A percentile compares a stretch with the other conserved stretches of the same genome.
phyloP scores from a whole-genome alignment of 2,888 invertebrate species.

The Epistrophe eligans region DNA sequence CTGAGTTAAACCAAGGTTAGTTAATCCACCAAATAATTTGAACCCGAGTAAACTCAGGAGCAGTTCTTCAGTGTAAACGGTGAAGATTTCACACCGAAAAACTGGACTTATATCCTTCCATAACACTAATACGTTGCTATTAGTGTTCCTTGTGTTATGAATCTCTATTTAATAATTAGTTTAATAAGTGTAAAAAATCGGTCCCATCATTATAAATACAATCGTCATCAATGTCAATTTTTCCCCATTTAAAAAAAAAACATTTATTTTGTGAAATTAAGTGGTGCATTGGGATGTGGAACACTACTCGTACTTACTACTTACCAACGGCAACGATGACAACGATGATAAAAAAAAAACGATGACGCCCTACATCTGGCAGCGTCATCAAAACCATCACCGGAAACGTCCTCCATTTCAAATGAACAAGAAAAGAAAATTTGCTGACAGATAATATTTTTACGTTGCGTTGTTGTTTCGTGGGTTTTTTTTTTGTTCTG shows the following conservation, averaged over 20 bases:
- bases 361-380: constrained; percentile 46
- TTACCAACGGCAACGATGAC: background rate
- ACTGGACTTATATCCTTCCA: too few species aligned
- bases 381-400: constrained; percentile 66
- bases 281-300: constrained; percentile 21
- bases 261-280: constrained; percentile 11
- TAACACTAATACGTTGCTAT: too few species aligned
- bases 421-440: constrained; percentile 66
- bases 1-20: too few species aligned
- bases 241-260: constrained; percentile 6
- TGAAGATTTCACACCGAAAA: too few species aligned
- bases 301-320: constrained; percentile 61
- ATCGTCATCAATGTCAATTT: background rate
- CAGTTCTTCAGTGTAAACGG: too few species aligned
- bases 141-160: too few species aligned
- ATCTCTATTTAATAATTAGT: background rate
- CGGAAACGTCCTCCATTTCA: constrained; percentile 55
- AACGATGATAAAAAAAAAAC: constrained; percentile 11
- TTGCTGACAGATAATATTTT: constrained; percentile 63
- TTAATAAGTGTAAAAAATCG: constrained; percentile 35
- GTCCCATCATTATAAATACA: constrained; percentile 4
- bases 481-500: background rate
- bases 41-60: too few species aligned
- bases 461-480: constrained; percentile 45
- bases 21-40: too few species aligned